Evolutionary conservation across 2,888 invertebrate genomes (phyloP).

Genomic region (Agrochola circellaris): DNA sequence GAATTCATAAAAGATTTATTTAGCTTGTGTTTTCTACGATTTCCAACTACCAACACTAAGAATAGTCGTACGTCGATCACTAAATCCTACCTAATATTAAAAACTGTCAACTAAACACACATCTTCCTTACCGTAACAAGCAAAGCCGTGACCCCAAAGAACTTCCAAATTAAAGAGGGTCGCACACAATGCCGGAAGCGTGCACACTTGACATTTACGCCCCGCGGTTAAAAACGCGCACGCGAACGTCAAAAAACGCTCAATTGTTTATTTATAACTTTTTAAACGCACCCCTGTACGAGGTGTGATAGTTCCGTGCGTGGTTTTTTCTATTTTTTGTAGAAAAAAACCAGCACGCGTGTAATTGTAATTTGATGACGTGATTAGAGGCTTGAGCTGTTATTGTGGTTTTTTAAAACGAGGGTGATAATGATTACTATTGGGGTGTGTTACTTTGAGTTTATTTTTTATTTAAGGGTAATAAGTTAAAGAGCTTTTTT

Average conservation of each 20-base stretch:
- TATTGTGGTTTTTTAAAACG: conserved; percentile 33
- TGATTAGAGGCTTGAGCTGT: conserved; percentile 61
- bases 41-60: background rate
- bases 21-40: background rate
- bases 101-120: conserved; percentile 20
- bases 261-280: conserved; percentile 84
- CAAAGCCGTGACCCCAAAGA: conserved; percentile 60
- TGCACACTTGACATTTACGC: conserved; percentile 81
- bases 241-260: conserved; percentile 85
- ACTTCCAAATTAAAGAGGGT: conserved; percentile 76
- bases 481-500: background rate
- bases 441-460: conserved; percentile 16
- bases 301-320: conserved; percentile 32
- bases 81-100: background rate
- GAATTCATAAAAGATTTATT: background rate
- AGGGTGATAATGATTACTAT: background rate
- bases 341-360: conserved; percentile 57
- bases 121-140: conserved; percentile 27
- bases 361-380: conserved; percentile 69
- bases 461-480: background rate
- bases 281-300: conserved; percentile 78
- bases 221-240: conserved; percentile 78
- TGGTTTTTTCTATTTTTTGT: conserved; percentile 68
- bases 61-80: background rate
- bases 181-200: conserved; percentile 82